Base-by-base conservation (phyloP, 2,888 invertebrate genomes). In the Hirtodrosophila confusa region DNA sequence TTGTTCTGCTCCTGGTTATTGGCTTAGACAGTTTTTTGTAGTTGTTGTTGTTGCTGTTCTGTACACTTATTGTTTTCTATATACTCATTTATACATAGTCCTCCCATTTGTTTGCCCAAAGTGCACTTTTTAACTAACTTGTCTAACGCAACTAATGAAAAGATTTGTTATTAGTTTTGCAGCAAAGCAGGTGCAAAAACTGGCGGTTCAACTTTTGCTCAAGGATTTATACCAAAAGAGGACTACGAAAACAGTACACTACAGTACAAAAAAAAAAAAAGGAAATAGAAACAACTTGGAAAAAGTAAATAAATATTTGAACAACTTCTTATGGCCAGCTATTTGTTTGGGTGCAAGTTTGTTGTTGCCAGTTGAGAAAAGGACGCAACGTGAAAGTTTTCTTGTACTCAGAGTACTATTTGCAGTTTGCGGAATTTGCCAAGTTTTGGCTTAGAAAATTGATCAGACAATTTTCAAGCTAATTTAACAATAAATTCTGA, bases 261-360 rank as follows among this genome's bases (percentile, higher is more conserved):
- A n/a, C n/a, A n/a, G n/a, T n/a, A n/a, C n/a, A 23, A 45, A 35
- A 8, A 35, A 10, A 11, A 1, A 43, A 29, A 51, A 23, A 37
- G 8, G 44, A 29, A 9, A 45, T 39, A 62, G 50, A 57, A 66
- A 55, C 51, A 85, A 87, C 58, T 80, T 80, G 63, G 9, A 72
- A 75, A 84, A 86, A 82, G 86, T 88, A 86, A 88, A 86, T 83
- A 83, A 83, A 83, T 83, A 88, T 83, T 83, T 83, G 83, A 86
- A 75, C 65, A 88, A 88, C 88, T 86, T 88, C 86, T 83, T 83
- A 86, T 88, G 86, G 63, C 86, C 86, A 61, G 66, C 82, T 75
- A 82, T 82, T 82, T 82, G 88, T 87, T 87, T 72, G 75, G 79
- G 8, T 60, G 60, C 41, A 73, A 78, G 43, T 70, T 62, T 17